Evolutionary conservation across 2,113 vertebrate species (phyloP), one percentile per base, ranked within the genome.

Genomic region (Epinephelus cyanopodus): DNA sequence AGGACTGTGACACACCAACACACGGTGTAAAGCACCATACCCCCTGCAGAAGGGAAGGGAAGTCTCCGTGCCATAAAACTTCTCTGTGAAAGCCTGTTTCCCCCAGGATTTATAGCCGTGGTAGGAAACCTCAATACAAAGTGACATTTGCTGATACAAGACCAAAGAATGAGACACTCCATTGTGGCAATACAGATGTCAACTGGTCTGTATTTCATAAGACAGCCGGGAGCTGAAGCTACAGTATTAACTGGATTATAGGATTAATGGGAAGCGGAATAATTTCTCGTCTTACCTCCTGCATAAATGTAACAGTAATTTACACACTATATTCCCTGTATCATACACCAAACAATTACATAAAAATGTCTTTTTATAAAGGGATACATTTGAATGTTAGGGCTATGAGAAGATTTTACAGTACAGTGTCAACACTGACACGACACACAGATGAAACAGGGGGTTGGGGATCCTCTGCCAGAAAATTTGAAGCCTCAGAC

Each of bases 1-100:
- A 94, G 88, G 74, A 82, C 77, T 84, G 80, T 80, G 94, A 94
- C 94, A 93, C 91, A 93, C 87, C 79, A 92, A 87, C 37, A 69
- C 69, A 47, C 77, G 90, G 92, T 86, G 93, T 84, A 88, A 92
- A 89, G 90, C 70, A 54, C 74, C 74, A 86, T 91, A 90, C 93
- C 93, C 94, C 93, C 95, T 88, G 88, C 94, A 95, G 95, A 90
- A 95, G 85, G 84, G 91, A 95, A 91, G 93, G 95, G 95, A 95
- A 94, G 94, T 95, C 82, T 90, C 83, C 90, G 84, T 79, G 89
- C 92, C 92, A 90, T 95, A 96, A 95, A 96, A 94, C 74, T 50
- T 91, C 83, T 88, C 90, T 83, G 89, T 93, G 81, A 91, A 89
- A 90, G 87, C 89, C 93, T 92, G 92, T 94, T 92, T 90, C 88